These are phyloP conservation scores for Mastomys natalensis DNA, from an alignment of 2,113 vertebrate species.

Conservation along the genomic window DNA sequence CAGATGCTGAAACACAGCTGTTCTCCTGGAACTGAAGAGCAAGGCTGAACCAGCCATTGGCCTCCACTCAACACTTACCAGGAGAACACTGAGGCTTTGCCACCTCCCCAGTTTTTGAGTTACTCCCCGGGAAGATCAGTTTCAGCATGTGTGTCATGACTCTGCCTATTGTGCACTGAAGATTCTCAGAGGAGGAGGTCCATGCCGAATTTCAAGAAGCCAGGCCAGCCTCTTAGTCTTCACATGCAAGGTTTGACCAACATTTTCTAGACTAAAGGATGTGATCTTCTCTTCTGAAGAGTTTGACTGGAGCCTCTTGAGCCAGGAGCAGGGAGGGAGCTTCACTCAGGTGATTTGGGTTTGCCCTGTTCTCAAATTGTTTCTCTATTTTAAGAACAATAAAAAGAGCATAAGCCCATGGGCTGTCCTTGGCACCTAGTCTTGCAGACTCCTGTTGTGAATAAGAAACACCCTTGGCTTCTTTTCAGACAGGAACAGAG, in stretches of 20 bases:
- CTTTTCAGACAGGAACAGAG: neutral
- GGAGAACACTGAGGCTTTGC: too few species aligned
- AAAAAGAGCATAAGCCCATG: neutral
- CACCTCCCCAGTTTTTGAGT: neutral
- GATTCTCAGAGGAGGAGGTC: neutral
- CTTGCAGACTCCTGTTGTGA: neutral
- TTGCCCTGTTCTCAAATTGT: neutral
- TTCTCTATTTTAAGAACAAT: neutral
- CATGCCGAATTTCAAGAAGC: neutral
- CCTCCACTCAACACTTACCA: neutral
- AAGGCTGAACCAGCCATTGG: neutral
- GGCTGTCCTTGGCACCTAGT: neutral
- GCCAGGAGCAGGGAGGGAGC: neutral
- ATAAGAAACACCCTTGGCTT: neutral
- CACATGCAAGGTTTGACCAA: too few species aligned
- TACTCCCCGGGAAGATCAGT: neutral
- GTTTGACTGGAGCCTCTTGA: neutral
- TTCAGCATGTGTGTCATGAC: fast-evolving
- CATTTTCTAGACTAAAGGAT: neutral
- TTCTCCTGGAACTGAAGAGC: neutral
- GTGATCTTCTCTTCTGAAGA: neutral
- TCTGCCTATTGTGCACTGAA: neutral
- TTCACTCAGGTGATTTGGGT: neutral
- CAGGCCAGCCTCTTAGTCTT: neutral
- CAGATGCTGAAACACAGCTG: too few species aligned